Conservation (phyloP, 2,797 vertebrate genomes). For the Gallinago solitaria region DNA sequence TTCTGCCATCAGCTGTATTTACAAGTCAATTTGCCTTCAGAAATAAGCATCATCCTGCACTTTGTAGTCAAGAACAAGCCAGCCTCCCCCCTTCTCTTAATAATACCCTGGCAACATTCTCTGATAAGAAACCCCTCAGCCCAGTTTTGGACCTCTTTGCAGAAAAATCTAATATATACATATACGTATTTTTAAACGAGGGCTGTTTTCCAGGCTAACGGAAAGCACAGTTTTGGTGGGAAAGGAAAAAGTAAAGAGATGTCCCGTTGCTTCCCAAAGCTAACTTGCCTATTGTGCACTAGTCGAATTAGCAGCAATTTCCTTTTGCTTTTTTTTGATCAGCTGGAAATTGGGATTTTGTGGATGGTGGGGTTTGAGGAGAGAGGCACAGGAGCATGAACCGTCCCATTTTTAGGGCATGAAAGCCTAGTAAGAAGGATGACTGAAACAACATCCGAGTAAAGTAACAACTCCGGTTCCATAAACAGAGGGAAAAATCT, state of each 20-base stretch:
- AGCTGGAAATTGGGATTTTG: not conserved
- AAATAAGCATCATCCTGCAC: not conserved
- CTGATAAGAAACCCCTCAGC: not conserved
- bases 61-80: fast-evolving
- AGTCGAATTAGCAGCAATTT: not conserved
- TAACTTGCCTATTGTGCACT: not conserved
- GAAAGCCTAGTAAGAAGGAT: not conserved
- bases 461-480: not conserved
- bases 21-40: not conserved
- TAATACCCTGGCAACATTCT: not conserved
- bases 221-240: not conserved
- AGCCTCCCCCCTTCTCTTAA: not conserved
- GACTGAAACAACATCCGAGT: not conserved
- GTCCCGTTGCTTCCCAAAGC: not conserved
- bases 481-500: not conserved
- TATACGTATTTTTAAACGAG: not conserved
- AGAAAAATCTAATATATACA: not conserved
- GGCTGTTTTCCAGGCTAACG: not conserved
- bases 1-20: not conserved
- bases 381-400: not conserved
- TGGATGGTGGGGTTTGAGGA: not conserved
- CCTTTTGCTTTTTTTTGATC: not conserved
- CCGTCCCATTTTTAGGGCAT: not conserved
- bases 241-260: not conserved
- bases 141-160: not conserved